These are phyloP conservation scores for Nesogale talazaci DNA, from an alignment of 2,113 vertebrate genomes.

Conservation along the genomic window DNA sequence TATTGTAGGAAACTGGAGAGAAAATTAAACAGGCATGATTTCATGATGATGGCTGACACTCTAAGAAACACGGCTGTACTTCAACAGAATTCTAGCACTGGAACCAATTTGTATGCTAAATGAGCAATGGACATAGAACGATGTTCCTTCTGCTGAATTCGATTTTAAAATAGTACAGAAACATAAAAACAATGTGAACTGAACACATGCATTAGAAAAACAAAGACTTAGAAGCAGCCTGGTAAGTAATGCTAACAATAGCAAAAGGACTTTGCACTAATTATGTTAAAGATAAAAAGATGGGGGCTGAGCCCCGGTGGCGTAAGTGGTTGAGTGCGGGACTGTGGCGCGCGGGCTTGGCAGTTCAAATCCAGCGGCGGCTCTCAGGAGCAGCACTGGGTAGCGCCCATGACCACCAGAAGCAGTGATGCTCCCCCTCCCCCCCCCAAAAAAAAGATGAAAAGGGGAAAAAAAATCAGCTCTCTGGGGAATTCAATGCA, in stretches of 20 bases:
- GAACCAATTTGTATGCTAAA: not conserved
- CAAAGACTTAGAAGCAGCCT: not conserved
- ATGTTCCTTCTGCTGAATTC: not conserved
- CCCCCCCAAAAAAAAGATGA: no score
- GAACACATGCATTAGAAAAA: not conserved
- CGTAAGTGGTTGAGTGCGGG: no score
- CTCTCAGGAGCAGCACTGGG: no score
- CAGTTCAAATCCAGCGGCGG: no score
- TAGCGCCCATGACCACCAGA: no score
- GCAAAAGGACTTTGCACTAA: not conserved
- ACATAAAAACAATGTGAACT: not conserved
- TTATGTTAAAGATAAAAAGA: not conserved
- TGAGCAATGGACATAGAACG: not conserved
- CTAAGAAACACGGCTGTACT: not conserved
- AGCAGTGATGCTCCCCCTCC: no score
- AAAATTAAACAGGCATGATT: not conserved
- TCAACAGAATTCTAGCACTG: not conserved
- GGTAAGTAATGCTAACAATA: not conserved
- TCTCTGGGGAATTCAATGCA: not conserved
- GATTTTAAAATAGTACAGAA: constrained; percentile 7
- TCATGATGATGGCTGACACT: not conserved
- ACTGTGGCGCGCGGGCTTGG: no score
- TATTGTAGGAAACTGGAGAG: not conserved
- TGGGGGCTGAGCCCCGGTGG: no score
- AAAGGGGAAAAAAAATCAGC: not conserved